These are phyloP conservation scores for Sander lucioperca DNA, from an alignment of 2,113 vertebrate genomes.

Conservation along the genomic window DNA sequence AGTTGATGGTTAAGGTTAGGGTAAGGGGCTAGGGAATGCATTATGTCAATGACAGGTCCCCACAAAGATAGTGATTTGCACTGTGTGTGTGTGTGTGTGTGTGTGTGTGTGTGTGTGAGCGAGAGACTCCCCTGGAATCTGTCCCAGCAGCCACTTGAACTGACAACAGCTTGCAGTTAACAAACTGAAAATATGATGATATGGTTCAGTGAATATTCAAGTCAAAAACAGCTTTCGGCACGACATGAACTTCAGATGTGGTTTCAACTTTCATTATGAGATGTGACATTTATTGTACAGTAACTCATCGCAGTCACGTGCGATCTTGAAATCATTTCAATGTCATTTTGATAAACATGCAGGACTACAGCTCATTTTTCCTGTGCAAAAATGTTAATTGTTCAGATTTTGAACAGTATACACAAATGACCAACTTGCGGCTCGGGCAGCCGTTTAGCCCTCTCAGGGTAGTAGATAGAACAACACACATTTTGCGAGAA, in stretches of 20 bases:
- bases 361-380: not conserved
- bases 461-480: not conserved
- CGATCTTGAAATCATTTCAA: not conserved
- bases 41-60: too few species aligned
- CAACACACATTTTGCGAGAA: not conserved
- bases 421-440: not conserved
- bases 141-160: not conserved
- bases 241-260: not conserved
- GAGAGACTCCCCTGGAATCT: not conserved
- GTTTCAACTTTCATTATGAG: not conserved
- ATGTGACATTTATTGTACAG: not conserved
- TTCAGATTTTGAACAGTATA: not conserved
- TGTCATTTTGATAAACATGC: not conserved
- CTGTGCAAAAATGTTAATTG: not conserved
- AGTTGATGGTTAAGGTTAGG: too few species aligned
- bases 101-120: not conserved
- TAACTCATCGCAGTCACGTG: not conserved
- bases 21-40: too few species aligned
- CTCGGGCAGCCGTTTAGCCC: not conserved
- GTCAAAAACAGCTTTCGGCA: not conserved
- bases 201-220: not conserved
- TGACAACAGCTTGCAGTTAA: conserved; percentile 1
- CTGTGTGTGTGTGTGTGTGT: not conserved
- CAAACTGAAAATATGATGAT: not conserved
- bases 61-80: too few species aligned